Conservation (phyloP, 2,888 invertebrate species). For the Nomada fabriciana region DNA sequence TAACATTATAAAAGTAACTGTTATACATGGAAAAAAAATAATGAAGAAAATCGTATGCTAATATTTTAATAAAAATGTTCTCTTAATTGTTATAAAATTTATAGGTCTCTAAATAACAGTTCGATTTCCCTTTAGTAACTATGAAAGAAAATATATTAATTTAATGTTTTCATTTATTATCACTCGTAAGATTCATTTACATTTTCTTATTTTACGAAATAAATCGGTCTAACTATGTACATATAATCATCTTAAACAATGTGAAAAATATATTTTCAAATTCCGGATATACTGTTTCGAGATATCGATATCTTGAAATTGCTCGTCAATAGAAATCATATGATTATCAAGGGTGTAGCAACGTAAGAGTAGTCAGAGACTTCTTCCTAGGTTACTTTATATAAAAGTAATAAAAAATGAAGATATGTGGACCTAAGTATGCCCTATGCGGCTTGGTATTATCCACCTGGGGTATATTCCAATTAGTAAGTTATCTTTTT, state of each 20-base stretch:
- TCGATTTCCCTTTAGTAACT: too few species aligned
- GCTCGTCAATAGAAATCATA: constrained; percentile 55
- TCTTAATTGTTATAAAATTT: background rate
- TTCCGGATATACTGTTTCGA: constrained; percentile 47
- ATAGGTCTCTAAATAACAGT: too few species aligned
- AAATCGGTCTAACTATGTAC: background rate
- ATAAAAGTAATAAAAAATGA: constrained; percentile 85
- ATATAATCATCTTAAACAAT: background rate
- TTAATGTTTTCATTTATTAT: background rate
- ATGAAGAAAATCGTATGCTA: background rate
- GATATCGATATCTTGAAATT: constrained; percentile 53
- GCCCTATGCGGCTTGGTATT: constrained; percentile 96
- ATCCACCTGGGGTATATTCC: constrained; percentile 97
- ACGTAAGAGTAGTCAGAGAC: constrained; percentile 23
- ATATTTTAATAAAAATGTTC: background rate
- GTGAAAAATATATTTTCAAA: constrained; percentile 37
- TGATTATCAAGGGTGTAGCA: constrained; percentile 64
- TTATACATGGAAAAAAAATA: background rate
- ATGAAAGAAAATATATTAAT: background rate
- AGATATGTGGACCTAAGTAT: constrained; percentile 95
- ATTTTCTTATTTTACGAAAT: background rate
- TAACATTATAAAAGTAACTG: background rate
- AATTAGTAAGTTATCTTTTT: constrained; percentile 89
- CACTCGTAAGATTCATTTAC: background rate
- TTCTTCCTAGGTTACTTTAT: constrained; percentile 49